phyloP scores from a whole-genome alignment of 1,140 invertebrate species.

The Frieseomelitta varia region DNA sequence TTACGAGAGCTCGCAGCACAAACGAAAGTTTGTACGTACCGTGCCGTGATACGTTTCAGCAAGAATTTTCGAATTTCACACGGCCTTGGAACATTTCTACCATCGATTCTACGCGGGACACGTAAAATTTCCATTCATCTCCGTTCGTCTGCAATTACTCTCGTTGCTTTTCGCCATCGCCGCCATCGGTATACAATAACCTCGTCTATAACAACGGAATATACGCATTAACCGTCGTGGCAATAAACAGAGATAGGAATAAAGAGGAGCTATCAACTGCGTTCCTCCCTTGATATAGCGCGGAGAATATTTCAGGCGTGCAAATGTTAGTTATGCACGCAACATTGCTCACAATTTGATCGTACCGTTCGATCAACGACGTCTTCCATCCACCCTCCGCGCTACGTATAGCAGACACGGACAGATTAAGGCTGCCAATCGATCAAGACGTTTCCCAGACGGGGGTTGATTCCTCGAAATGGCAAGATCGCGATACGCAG shows the following conservation, averaged over 20 bases:
- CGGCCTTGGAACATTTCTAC: too few species aligned
- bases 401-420: neutral
- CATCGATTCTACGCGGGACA: too few species aligned
- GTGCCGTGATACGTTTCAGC: neutral
- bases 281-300: slow-evolving; percentile 46
- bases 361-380: slow-evolving; percentile 60
- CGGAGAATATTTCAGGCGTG: slow-evolving; percentile 53
- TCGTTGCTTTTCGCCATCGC: too few species aligned
- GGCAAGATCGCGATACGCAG: neutral
- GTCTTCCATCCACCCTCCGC: slow-evolving; percentile 42
- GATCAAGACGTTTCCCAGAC: neutral
- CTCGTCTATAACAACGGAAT: too few species aligned
- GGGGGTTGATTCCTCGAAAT: neutral
- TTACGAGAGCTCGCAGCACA: neutral
- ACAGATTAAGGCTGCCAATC: slow-evolving; percentile 12
- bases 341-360: slow-evolving; percentile 68
- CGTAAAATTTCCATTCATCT: too few species aligned
- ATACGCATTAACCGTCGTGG: neutral
- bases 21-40: neutral
- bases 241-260: too few species aligned
- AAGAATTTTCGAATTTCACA: neutral
- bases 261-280: slow-evolving; percentile 40
- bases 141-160: too few species aligned
- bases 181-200: too few species aligned
- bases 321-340: slow-evolving; percentile 62